A percentile compares a stretch with the other conserved stretches of the same genome.
Evolutionary conservation across 2,113 vertebrate genomes (phyloP).

Genomic region (Psittacula cyanocephala): DNA sequence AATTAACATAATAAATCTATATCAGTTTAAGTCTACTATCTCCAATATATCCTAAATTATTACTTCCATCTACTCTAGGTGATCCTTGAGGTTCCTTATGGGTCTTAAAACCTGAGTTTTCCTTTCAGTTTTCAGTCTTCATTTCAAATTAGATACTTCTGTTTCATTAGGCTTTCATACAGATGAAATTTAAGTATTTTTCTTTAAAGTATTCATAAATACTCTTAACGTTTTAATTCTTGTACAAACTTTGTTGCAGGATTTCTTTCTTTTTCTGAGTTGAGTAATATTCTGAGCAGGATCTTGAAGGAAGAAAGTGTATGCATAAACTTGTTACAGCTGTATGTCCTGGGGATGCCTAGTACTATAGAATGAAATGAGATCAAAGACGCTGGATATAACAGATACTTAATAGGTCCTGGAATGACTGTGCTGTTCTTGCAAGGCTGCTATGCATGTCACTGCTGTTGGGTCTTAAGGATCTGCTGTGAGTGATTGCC

Average conservation of each 20-base stretch:
- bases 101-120: background rate
- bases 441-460: background rate
- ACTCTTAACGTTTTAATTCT: background rate
- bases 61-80: background rate
- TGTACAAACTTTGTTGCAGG: background rate
- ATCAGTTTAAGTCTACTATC: background rate
- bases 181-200: background rate
- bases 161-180: background rate
- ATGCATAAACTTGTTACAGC: background rate
- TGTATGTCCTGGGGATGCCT: background rate
- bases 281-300: background rate
- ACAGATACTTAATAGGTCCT: background rate
- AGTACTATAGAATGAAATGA: background rate
- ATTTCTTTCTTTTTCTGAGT: background rate
- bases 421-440: background rate
- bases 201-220: background rate
- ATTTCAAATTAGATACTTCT: conserved; percentile 3
- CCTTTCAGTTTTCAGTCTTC: background rate
- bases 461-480: background rate
- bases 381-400: background rate
- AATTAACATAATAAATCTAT: background rate
- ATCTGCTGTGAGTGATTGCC: background rate
- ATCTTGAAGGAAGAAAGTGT: background rate
- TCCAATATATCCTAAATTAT: background rate
- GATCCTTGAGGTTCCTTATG: background rate